A percentile compares a stretch with the other conserved stretches of the same genome.
These are phyloP conservation scores for Lasioglossum zephyrum DNA, from an alignment of 2,888 invertebrate genomes.

Conservation along the genomic window DNA sequence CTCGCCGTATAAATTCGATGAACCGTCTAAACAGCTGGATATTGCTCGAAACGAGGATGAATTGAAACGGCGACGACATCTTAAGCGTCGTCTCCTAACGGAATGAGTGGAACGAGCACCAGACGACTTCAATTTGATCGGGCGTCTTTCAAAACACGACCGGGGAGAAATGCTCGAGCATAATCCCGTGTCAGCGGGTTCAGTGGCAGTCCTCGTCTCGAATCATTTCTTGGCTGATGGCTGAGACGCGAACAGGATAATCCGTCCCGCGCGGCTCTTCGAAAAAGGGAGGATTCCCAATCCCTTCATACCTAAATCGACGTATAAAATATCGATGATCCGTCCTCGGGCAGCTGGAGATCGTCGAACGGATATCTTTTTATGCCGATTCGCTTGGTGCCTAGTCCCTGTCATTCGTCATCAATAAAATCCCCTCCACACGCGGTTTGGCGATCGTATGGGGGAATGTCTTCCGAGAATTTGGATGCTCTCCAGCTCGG, in stretches of 20 bases:
- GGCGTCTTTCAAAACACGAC: constrained; percentile 11
- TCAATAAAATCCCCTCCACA: neutral
- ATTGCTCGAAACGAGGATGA: neutral
- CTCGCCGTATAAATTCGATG: neutral
- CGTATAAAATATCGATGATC: constrained; percentile 12
- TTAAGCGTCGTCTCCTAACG: neutral
- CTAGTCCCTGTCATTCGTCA: neutral
- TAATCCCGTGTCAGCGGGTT: constrained; percentile 13
- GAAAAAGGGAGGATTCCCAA: neutral
- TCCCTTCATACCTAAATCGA: constrained; percentile 1
- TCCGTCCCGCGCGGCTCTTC: constrained; percentile 8
- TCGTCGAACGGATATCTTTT: neutral
- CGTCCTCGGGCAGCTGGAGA: neutral
- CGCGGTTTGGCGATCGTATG: neutral
- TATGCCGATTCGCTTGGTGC: neutral
- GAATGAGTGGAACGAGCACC: neutral
- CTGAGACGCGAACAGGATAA: constrained; percentile 8
- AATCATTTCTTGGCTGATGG: constrained; percentile 3
- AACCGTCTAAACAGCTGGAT: neutral
- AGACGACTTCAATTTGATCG: neutral
- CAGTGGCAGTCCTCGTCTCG: neutral
- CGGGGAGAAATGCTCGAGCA: neutral
- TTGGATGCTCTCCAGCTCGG: neutral
- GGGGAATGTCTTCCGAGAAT: neutral
- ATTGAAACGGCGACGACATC: neutral